Evolutionary conservation across 2,888 invertebrate genomes (phyloP).

Genomic region (Notodromas monacha): DNA sequence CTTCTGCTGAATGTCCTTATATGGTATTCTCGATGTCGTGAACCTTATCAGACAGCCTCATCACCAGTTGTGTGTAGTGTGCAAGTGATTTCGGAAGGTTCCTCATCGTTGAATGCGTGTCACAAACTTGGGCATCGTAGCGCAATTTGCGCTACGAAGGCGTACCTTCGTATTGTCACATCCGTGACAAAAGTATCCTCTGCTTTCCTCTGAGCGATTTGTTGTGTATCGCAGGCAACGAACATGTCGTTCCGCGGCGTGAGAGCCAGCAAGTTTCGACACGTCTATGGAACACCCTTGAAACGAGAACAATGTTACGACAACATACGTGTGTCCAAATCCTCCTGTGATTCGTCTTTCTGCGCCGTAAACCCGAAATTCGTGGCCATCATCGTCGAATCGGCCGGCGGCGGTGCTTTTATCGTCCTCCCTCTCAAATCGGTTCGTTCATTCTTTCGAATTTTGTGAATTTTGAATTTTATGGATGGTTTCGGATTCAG

Average conservation of each 20-base stretch:
- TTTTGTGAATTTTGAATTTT: slow-evolving; percentile 5
- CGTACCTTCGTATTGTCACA: too few species aligned
- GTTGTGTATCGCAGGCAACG: too few species aligned
- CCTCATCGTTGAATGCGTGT: too few species aligned
- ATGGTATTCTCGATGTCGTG: too few species aligned
- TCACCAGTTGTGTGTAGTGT: too few species aligned
- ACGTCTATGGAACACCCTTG: slow-evolving; percentile 62
- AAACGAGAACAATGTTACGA: slow-evolving; percentile 92
- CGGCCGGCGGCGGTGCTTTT: slow-evolving; percentile 80
- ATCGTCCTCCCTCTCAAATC: slow-evolving; percentile 73
- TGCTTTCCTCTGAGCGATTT: too few species aligned
- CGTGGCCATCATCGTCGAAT: slow-evolving; percentile 82
- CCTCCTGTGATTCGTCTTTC: slow-evolving; percentile 87
- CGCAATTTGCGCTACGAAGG: too few species aligned
- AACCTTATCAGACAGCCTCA: too few species aligned
- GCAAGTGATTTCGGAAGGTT: too few species aligned
- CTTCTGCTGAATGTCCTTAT: too few species aligned
- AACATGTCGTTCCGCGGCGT: slow-evolving; percentile 84
- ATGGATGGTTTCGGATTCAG: slow-evolving; percentile 20
- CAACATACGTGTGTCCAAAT: slow-evolving; percentile 73
- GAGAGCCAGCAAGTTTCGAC: slow-evolving; percentile 87
- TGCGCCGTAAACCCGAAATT: slow-evolving; percentile 95
- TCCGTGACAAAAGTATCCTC: too few species aligned
- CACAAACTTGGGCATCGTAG: too few species aligned
- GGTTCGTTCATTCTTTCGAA: slow-evolving; percentile 21